A percentile compares a stretch with the other conserved stretches of the same genome.
Conservation (phyloP, 1,140 invertebrate species). For the Magallana ariakensis region DNA sequence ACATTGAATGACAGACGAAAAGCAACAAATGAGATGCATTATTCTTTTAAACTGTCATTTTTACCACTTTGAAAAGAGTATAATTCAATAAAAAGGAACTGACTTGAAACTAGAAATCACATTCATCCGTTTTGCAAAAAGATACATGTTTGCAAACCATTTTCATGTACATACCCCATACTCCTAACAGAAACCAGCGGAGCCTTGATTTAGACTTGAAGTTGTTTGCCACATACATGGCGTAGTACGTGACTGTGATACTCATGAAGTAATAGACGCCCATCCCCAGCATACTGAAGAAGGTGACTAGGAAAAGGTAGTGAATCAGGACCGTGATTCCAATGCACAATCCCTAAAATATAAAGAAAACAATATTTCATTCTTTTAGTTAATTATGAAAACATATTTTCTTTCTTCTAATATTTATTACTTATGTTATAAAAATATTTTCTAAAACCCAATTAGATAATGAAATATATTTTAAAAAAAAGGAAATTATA, state of each 20-base stretch:
- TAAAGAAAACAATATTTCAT: background rate
- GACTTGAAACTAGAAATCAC: too few species aligned
- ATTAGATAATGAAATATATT: too few species aligned
- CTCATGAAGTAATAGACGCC: slow-evolving; percentile 34
- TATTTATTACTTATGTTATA: too few species aligned
- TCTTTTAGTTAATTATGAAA: background rate
- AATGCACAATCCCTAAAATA: slow-evolving; percentile 10
- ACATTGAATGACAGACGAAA: too few species aligned
- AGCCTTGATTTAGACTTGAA: slow-evolving; percentile 41
- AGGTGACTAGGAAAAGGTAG: slow-evolving; percentile 41
- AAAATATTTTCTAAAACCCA: too few species aligned
- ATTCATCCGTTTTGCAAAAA: too few species aligned
- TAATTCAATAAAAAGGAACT: too few species aligned
- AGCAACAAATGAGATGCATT: too few species aligned
- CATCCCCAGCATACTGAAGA: slow-evolving; percentile 42
- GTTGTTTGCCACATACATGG: slow-evolving; percentile 6
- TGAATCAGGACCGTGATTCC: slow-evolving; percentile 27
- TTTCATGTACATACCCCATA: slow-evolving; percentile 31
- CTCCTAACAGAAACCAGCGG: slow-evolving; percentile 27
- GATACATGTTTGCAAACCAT: too few species aligned
- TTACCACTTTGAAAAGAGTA: too few species aligned
- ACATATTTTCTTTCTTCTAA: background rate
- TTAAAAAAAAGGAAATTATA: too few species aligned
- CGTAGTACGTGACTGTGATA: slow-evolving; percentile 18
- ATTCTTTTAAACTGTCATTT: too few species aligned